These are phyloP conservation scores for Acanthurus tractus DNA, from an alignment of 2,797 vertebrate species.

Conservation along the genomic window DNA sequence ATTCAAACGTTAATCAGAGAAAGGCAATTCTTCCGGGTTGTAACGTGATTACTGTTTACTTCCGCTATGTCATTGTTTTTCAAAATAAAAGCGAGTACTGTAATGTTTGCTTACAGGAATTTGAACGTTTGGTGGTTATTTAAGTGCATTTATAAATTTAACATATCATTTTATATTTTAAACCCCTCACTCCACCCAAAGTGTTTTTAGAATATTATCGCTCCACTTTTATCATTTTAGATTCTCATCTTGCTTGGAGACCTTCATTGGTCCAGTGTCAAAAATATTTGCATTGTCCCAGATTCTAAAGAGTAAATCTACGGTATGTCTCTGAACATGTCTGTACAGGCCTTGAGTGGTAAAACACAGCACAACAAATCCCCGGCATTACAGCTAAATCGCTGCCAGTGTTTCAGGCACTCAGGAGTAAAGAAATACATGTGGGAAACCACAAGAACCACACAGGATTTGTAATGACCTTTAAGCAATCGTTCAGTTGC, in stretches of 20 bases:
- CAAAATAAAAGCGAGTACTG: constrained; percentile 63
- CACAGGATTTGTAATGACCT: constrained; percentile 9
- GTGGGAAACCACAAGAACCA: constrained; percentile 4
- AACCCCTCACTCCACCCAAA: not conserved
- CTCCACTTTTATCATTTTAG: not conserved
- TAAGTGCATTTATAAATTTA: not conserved
- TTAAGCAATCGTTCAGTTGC: constrained; percentile 5
- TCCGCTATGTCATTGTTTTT: constrained; percentile 70
- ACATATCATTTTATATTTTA: not conserved
- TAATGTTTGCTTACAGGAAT: not conserved
- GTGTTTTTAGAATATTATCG: not conserved
- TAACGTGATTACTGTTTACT: constrained; percentile 85
- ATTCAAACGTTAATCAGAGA: constrained; percentile 83
- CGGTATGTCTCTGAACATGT: too few relatives aligned
- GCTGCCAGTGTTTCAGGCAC: not conserved
- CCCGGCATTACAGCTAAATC: not conserved
- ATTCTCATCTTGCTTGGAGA: not conserved
- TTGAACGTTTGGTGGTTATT: not conserved
- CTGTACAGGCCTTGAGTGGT: too few relatives aligned
- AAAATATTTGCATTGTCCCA: not conserved
- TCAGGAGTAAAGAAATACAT: not conserved
- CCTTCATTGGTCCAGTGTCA: not conserved
- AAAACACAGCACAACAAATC: too few relatives aligned
- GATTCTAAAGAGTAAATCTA: not conserved
- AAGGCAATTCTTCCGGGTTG: constrained; percentile 82